Conservation (phyloP, 2,888 invertebrate genomes). For the Phengaris arion region DNA sequence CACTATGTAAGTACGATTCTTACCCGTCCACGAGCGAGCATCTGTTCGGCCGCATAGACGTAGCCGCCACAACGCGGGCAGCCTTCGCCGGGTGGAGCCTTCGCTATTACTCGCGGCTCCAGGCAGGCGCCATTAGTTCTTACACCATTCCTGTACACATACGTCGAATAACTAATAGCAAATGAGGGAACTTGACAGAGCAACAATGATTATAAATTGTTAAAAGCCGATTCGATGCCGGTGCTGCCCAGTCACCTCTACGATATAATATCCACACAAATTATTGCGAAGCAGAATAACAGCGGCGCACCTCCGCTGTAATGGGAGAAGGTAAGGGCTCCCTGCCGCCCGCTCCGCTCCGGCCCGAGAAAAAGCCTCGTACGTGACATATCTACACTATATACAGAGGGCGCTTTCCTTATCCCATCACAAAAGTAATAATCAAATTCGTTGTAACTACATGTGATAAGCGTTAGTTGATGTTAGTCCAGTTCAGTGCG, state of each 20-base stretch:
- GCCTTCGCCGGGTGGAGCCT: constrained; percentile 91
- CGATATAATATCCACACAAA: constrained; percentile 61
- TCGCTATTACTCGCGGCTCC: constrained; percentile 86
- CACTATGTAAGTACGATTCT: constrained; percentile 50
- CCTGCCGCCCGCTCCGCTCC: constrained; percentile 77
- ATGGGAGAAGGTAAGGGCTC: constrained; percentile 80
- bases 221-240: constrained; percentile 69
- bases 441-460: constrained; percentile 55
- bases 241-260: constrained; percentile 62
- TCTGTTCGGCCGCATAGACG: constrained; percentile 95
- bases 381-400: constrained; percentile 49
- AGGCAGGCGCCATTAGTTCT: constrained; percentile 82
- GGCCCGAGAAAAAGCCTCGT: constrained; percentile 58
- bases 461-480: constrained; percentile 72
- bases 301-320: constrained; percentile 79
- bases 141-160: constrained; percentile 62
- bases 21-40: constrained; percentile 94
- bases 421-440: constrained; percentile 82
- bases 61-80: constrained; percentile 93
- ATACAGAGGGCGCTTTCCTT: constrained; percentile 86
- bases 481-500: constrained; percentile 71
- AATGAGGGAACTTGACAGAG: constrained; percentile 45
- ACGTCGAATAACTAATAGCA: constrained; percentile 47
- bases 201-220: constrained; percentile 73
- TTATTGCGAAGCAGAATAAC: constrained; percentile 69